phyloP scores from a whole-genome alignment of 2,888 invertebrate species.

The Sinotaia quadrata region DNA sequence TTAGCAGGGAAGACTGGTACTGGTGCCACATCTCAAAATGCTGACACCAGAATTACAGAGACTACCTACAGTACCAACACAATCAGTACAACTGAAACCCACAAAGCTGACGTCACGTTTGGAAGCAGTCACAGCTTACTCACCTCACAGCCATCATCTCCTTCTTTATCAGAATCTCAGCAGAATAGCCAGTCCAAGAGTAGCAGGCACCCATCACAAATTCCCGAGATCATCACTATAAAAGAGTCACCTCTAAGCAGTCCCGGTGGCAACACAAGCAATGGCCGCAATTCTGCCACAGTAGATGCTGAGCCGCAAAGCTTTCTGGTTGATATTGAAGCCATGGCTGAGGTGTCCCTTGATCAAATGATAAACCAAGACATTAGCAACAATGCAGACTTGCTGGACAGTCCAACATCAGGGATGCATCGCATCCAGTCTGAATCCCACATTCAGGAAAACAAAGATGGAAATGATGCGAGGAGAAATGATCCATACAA shows the following conservation, averaged over 20 bases:
- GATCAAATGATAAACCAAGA: neutral
- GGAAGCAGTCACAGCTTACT: neutral
- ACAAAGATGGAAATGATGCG: neutral
- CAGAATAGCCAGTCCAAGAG: neutral
- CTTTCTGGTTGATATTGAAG: neutral
- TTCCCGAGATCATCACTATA: neutral
- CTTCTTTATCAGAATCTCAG: neutral
- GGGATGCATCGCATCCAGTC: conserved; percentile 30
- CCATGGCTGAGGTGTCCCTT: conserved; percentile 6
- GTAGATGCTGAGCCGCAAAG: too few species aligned
- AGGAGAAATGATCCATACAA: conserved; percentile 48
- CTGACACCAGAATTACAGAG: neutral
- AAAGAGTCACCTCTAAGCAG: conserved; percentile 1
- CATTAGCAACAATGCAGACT: neutral
- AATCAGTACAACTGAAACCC: neutral
- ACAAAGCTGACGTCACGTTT: neutral
- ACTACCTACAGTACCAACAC: neutral
- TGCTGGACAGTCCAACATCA: conserved; percentile 28
- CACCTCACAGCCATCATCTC: neutral
- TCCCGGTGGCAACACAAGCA: too few species aligned
- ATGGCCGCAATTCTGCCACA: too few species aligned
- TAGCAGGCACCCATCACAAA: too few species aligned
- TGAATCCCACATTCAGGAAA: conserved; percentile 1
- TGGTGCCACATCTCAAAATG: neutral
- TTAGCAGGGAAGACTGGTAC: neutral